These are phyloP conservation scores for Julus scanicus DNA, from an alignment of 2,888 invertebrate species.

Conservation along the genomic window DNA sequence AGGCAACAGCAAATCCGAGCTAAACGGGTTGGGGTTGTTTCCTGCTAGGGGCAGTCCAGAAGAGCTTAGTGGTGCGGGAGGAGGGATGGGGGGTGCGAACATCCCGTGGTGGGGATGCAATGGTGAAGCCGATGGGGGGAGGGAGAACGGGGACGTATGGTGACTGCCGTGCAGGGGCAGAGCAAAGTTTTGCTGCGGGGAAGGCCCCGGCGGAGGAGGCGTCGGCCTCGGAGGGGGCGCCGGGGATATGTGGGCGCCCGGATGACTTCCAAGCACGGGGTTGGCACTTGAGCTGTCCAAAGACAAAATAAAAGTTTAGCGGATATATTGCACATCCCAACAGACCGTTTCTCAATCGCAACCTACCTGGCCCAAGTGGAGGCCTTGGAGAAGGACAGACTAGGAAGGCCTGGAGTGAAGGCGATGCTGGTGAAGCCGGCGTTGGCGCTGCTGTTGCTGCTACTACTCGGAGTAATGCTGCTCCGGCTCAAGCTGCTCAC, in stretches of 20 bases:
- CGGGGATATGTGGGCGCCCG: slow-evolving; percentile 64
- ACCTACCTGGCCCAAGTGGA: slow-evolving; percentile 61
- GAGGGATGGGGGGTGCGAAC: slow-evolving; percentile 61
- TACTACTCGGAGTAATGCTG: slow-evolving; percentile 71
- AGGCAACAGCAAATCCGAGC: slow-evolving; percentile 60
- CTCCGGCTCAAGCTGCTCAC: slow-evolving; percentile 84
- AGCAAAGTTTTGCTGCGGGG: slow-evolving; percentile 68
- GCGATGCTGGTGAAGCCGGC: slow-evolving; percentile 57
- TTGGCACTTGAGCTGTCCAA: slow-evolving; percentile 53
- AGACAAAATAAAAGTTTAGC: slow-evolving; percentile 49
- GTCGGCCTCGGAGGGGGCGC: slow-evolving; percentile 62
- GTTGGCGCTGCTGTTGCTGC: slow-evolving; percentile 58
- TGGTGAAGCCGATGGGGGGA: slow-evolving; percentile 54
- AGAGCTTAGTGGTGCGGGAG: slow-evolving; percentile 59
- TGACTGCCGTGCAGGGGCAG: slow-evolving; percentile 59
- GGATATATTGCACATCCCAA: no score
- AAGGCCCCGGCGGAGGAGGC: slow-evolving; percentile 64
- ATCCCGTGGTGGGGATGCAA: slow-evolving; percentile 59
- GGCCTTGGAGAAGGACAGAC: slow-evolving; percentile 60
- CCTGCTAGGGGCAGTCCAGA: slow-evolving; percentile 59
- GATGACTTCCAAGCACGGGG: slow-evolving; percentile 54
- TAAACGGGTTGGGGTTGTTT: slow-evolving; percentile 59
- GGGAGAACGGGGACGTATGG: slow-evolving; percentile 57
- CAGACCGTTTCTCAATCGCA: no score
- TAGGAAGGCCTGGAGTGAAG: slow-evolving; percentile 59